These are phyloP conservation scores for Steinernema scapterisci DNA, from an alignment of 2,888 invertebrate genomes.

Conservation along the genomic window DNA sequence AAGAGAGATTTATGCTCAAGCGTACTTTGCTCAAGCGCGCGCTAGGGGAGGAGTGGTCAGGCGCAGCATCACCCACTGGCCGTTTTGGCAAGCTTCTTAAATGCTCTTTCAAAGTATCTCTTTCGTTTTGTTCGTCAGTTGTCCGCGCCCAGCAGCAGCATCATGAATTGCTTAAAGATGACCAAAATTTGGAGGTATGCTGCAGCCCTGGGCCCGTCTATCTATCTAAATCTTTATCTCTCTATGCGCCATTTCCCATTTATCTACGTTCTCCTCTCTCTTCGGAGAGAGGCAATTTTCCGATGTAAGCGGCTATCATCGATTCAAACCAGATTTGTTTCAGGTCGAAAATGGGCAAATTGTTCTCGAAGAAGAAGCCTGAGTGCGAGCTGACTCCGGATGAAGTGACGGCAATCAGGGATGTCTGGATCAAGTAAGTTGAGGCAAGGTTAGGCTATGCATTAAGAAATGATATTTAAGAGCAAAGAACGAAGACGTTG, in stretches of 20 bases:
- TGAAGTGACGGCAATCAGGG: slow-evolving; percentile 55
- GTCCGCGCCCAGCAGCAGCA: background rate
- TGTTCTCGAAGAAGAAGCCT: slow-evolving; percentile 39
- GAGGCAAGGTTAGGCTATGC: slow-evolving; percentile 9
- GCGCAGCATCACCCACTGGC: background rate
- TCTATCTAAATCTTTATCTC: background rate
- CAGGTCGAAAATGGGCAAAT: slow-evolving; percentile 35
- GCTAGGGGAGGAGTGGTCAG: background rate
- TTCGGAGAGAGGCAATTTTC: background rate
- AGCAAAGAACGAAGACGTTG: slow-evolving; percentile 58
- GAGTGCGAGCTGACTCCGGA: slow-evolving; percentile 54
- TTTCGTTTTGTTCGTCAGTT: background rate
- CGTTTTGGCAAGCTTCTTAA: too few relatives aligned
- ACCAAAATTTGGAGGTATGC: slow-evolving; percentile 20
- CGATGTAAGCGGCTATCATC: background rate
- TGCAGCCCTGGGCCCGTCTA: background rate
- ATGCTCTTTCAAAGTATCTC: too few relatives aligned
- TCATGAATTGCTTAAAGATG: background rate
- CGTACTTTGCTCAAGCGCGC: slow-evolving; percentile 5
- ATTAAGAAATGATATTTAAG: slow-evolving; percentile 48
- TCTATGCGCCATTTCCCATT: background rate
- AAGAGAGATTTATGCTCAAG: too few relatives aligned
- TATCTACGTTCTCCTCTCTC: background rate
- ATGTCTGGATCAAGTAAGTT: slow-evolving; percentile 54
- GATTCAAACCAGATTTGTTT: background rate